Conservation (phyloP, 2,888 invertebrate species). For the Acrobasis suavella region DNA sequence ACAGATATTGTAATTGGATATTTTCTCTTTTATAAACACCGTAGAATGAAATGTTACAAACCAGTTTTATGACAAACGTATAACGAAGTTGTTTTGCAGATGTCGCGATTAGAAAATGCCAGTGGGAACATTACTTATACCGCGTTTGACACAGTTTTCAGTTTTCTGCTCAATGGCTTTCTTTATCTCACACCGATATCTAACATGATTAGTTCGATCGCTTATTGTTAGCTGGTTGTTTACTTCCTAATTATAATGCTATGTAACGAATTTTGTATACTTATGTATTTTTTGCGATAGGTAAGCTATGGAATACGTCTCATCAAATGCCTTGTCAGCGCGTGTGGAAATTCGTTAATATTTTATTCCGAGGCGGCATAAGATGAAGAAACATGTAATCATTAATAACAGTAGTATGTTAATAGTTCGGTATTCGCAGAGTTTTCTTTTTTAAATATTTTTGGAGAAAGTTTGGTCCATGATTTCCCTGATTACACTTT, state of each 20-base stretch:
- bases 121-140: slow-evolving; percentile 18
- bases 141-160: slow-evolving; percentile 19
- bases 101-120: slow-evolving; percentile 21
- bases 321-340: background rate
- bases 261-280: background rate
- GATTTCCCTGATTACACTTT: no score
- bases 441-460: no score
- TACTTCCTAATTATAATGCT: background rate
- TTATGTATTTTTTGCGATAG: background rate
- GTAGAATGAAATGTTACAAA: slow-evolving; percentile 3
- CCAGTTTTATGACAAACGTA: slow-evolving; percentile 16
- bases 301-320: background rate
- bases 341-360: no score
- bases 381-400: no score
- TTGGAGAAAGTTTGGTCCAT: no score
- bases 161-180: slow-evolving; percentile 20
- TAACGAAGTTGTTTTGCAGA: slow-evolving; percentile 4
- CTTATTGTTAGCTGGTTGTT: slow-evolving; percentile 2
- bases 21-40: slow-evolving; percentile 8
- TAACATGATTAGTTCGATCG: background rate
- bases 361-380: no score
- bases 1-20: slow-evolving; percentile 7
- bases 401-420: no score
- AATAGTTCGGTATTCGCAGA: no score
- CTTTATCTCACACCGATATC: slow-evolving; percentile 10